These are phyloP conservation scores for Benthosema pterotum DNA, from an alignment of 2,797 vertebrate genomes.

Conservation along the genomic window DNA sequence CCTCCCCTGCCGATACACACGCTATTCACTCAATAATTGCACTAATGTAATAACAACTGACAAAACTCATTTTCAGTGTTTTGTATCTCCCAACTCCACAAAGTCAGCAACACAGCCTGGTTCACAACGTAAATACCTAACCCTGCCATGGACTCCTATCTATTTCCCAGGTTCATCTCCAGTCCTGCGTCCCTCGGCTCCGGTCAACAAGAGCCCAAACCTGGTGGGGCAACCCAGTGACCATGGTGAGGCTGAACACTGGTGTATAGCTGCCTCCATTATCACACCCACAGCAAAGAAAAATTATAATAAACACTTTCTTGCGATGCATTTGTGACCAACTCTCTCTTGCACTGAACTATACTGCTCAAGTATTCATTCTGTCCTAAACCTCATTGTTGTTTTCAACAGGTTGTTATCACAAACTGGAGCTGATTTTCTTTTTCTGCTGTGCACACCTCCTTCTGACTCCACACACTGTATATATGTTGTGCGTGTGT, in stretches of 20 bases:
- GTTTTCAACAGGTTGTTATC: slow-evolving; percentile 5
- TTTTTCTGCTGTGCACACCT: background rate
- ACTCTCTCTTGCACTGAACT: background rate
- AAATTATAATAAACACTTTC: background rate
- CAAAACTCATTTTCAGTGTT: slow-evolving; percentile 53
- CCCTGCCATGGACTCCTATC: slow-evolving; percentile 40
- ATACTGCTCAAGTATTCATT: slow-evolving; percentile 8
- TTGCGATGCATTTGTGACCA: background rate
- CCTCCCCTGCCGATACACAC: slow-evolving; percentile 21
- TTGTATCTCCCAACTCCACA: slow-evolving; percentile 31
- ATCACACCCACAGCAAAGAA: slow-evolving; percentile 2
- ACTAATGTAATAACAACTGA: slow-evolving; percentile 44
- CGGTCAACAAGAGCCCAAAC: slow-evolving; percentile 68
- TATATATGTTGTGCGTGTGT: background rate
- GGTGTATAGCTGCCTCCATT: slow-evolving; percentile 23
- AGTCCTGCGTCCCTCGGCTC: slow-evolving; percentile 44
- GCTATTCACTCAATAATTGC: slow-evolving; percentile 30
- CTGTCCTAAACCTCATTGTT: slow-evolving; percentile 13
- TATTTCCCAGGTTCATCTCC: slow-evolving; percentile 57
- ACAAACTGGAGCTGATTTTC: slow-evolving; percentile 6
- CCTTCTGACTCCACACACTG: background rate
- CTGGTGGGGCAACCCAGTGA: slow-evolving; percentile 70
- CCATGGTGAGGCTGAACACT: slow-evolving; percentile 68
- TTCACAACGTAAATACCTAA: slow-evolving; percentile 39
- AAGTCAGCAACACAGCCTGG: slow-evolving; percentile 24